A percentile compares a stretch with the other conserved stretches of the same genome.
Evolutionary conservation across 2,888 invertebrate genomes (phyloP).

Genomic region (Lapara coniferarum): DNA sequence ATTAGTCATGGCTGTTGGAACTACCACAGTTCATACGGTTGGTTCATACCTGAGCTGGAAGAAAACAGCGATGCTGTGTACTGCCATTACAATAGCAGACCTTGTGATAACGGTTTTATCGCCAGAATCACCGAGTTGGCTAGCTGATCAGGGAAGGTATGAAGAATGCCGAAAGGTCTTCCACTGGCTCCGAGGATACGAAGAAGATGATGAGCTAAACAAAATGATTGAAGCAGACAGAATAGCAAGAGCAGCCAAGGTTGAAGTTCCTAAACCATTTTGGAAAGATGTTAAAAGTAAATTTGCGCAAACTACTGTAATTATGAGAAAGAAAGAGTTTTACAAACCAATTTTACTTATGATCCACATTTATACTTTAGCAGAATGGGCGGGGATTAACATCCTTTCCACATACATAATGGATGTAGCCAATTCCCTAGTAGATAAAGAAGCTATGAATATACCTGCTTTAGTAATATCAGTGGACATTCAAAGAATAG

Average conservation of each 20-base stretch:
- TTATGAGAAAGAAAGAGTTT: slow-evolving; percentile 72
- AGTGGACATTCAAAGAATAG: slow-evolving; percentile 62
- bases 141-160: slow-evolving; percentile 77
- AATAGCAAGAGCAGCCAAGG: neutral
- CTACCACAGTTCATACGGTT: slow-evolving; percentile 80
- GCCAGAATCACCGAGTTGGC: slow-evolving; percentile 85
- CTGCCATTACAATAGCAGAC: slow-evolving; percentile 64
- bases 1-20: slow-evolving; percentile 79
- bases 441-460: slow-evolving; percentile 52
- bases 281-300: slow-evolving; percentile 5
- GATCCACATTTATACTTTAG: slow-evolving; percentile 82
- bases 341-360: slow-evolving; percentile 82
- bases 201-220: slow-evolving; percentile 57
- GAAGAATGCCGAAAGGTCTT: slow-evolving; percentile 79
- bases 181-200: slow-evolving; percentile 77
- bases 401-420: slow-evolving; percentile 77
- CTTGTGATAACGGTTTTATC: slow-evolving; percentile 55
- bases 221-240: slow-evolving; percentile 42
- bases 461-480: slow-evolving; percentile 61
- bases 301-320: slow-evolving; percentile 31
- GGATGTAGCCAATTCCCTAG: slow-evolving; percentile 60
- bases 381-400: slow-evolving; percentile 86
- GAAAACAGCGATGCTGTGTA: slow-evolving; percentile 70
- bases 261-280: neutral
- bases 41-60: slow-evolving; percentile 83